Conservation (phyloP, 2,797 vertebrate species). For the Danio jaintianensis region DNA sequence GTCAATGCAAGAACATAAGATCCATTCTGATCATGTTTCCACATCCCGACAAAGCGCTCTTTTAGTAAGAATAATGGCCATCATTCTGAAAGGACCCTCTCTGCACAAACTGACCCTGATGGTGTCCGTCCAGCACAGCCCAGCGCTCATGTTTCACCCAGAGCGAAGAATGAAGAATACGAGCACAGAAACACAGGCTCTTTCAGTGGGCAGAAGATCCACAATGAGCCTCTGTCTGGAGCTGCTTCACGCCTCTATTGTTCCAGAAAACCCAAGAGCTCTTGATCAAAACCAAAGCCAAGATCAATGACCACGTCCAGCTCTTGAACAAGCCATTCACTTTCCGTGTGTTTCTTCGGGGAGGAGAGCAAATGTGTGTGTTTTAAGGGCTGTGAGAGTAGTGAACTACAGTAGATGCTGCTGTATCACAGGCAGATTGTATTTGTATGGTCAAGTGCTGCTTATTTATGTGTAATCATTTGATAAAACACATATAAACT, state of each 20-base stretch:
- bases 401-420: not conserved
- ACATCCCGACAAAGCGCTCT: constrained; percentile 30
- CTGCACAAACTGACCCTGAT: not conserved
- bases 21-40: not conserved
- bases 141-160: constrained; percentile 17
- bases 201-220: not conserved
- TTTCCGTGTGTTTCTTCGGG: constrained; percentile 60
- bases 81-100: not conserved
- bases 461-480: too few species aligned
- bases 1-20: too few species aligned
- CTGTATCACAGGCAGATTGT: too few species aligned
- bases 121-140: not conserved
- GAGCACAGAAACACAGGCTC: not conserved
- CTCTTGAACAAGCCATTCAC: constrained; percentile 49
- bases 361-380: constrained; percentile 34
- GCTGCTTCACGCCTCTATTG: constrained; percentile 42
- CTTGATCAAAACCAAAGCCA: constrained; percentile 47
- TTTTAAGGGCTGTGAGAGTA: constrained; percentile 31
- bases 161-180: not conserved
- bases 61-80: too few species aligned
- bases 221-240: constrained; percentile 47
- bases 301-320: constrained; percentile 65
- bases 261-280: constrained; percentile 27
- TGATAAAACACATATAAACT: too few species aligned
- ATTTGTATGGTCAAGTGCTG: too few species aligned